A percentile compares a stretch with the other conserved stretches of the same genome.
These are phyloP conservation scores for Notothenia coriiceps DNA, from an alignment of 2,113 vertebrate species.

Conservation along the genomic window DNA sequence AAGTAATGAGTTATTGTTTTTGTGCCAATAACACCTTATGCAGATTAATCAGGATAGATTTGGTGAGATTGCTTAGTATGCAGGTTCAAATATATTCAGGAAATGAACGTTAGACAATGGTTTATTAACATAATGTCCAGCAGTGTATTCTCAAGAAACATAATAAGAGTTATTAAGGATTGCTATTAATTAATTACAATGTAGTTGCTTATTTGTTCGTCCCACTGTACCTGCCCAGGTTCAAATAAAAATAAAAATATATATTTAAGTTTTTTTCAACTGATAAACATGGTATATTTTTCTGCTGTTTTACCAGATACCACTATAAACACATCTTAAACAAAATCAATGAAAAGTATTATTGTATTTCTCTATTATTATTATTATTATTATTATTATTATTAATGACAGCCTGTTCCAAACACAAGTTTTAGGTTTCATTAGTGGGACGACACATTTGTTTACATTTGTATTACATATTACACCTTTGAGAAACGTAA, in stretches of 20 bases:
- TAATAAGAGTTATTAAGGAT: no score
- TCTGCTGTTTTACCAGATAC: background rate
- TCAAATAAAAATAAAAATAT: background rate
- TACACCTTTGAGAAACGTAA: background rate
- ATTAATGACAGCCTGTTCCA: background rate
- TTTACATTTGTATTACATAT: no score
- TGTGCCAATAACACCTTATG: background rate
- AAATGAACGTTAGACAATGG: background rate
- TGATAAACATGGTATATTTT: background rate
- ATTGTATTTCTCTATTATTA: no score
- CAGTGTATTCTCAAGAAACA: no score
- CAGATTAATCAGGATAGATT: background rate
- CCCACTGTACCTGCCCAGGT: background rate
- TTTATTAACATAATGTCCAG: background rate
- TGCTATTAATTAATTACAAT: no score
- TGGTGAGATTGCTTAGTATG: background rate
- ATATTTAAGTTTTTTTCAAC: background rate
- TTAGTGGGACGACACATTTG: background rate
- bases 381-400: no score
- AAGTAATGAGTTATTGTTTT: slow-evolving; percentile 5
- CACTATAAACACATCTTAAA: background rate
- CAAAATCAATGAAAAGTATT: background rate
- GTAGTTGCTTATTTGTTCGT: no score
- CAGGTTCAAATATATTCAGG: slow-evolving; percentile 15
- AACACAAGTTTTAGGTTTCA: background rate